Evolutionary conservation across 92 coral and sea anemone species (phyloP), one percentile per base, ranked within the genome.

Genomic region (Paragorgia papillata): DNA sequence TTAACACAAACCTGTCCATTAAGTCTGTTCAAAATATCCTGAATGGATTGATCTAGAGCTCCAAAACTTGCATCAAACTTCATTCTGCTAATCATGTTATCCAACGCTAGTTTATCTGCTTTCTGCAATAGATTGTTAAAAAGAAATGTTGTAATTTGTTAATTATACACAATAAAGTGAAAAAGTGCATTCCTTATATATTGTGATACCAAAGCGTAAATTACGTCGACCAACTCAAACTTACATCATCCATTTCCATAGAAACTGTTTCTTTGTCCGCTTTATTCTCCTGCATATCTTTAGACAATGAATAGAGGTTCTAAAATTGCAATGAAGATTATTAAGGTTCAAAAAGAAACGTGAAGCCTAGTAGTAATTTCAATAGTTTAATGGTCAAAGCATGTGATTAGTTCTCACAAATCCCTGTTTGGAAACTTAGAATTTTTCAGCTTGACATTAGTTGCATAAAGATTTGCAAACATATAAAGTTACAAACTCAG

Each of bases 231-330:
- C n/a, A n/a, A 46, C 37, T 58, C 26, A 17, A 31, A 84, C 97
- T 49, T 89, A 91, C 97, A 88, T 85, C 86, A 59, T 89, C 99
- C 69, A 95, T 89, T 62, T 95, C 95, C 97, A 95, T 95, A 60
- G 95, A 91, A 80, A 95, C 97, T 19, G 88, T 89, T 30, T 95
- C 99, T 46, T 91, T 91, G 69, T 95, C 99, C 55, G 99, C 99
- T 51, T 95, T 95, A 62, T 59, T 85, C 51, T 91, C 95, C 57
- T 89, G 95, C 53, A 95, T 86, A 50, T 85, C 83, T 75, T 91
- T 96, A 6, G 75, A 79, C 41, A 88, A 79, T 31, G 89, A 84
- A 82, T 93, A 86, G 39, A 93, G 63, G 8, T 92, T 96, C 97
- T 91, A 60, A n/a, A 53, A 55, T 35, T 27, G 9, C 1, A 14